Evolutionary conservation across 1,140 invertebrate genomes (phyloP).

Genomic region (Papilio xuthus): DNA sequence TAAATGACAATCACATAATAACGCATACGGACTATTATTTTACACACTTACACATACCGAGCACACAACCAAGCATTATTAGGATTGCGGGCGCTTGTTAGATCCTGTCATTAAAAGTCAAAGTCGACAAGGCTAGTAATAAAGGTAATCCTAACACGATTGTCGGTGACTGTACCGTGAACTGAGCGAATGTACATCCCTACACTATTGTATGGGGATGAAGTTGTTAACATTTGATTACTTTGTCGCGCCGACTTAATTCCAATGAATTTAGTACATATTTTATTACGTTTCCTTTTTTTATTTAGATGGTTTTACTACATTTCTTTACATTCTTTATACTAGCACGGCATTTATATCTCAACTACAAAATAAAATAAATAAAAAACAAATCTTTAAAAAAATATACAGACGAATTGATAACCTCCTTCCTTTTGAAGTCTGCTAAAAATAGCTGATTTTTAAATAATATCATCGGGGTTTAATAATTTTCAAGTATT

Average conservation of each 20-base stretch:
- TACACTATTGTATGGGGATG: slow-evolving; percentile 30
- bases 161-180: neutral
- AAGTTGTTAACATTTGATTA: slow-evolving; percentile 33
- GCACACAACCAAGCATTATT: neutral
- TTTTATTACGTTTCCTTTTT: neutral
- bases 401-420: too few relatives aligned
- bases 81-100: neutral
- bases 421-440: too few relatives aligned
- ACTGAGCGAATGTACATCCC: neutral
- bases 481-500: too few relatives aligned
- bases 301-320: neutral
- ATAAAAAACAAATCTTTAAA: too few relatives aligned
- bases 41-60: too few relatives aligned
- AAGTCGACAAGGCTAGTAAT: neutral
- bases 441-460: too few relatives aligned
- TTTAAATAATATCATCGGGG: too few relatives aligned
- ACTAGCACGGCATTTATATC: too few relatives aligned
- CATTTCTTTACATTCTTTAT: neutral
- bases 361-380: too few relatives aligned
- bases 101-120: neutral
- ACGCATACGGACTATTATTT: too few relatives aligned
- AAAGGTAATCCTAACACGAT: slow-evolving; percentile 12
- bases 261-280: slow-evolving; percentile 8
- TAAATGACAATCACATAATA: neutral
- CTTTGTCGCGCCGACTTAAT: slow-evolving; percentile 18